A percentile compares a stretch with the other conserved stretches of the same genome.
Conservation (phyloP, 2,797 vertebrate genomes). For the Enteromius viviparus region DNA sequence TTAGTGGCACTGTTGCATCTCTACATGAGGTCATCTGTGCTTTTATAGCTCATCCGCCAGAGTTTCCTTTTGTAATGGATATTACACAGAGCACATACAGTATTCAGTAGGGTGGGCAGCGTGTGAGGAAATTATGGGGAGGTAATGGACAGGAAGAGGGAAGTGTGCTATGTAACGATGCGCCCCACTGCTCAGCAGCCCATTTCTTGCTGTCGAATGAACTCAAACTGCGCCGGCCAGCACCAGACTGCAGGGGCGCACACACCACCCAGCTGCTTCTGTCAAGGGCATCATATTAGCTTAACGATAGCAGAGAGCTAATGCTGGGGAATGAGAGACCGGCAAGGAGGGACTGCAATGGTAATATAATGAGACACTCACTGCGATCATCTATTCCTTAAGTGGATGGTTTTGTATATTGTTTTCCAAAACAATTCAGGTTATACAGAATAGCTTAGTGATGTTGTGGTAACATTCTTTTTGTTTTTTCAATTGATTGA, state of each 20-base stretch:
- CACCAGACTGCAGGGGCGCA: conserved; percentile 10
- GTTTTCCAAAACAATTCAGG: conserved; percentile 9
- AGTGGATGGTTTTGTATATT: background rate
- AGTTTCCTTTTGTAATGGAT: conserved; percentile 32
- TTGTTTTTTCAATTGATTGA: too few species aligned
- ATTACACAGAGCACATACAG: background rate
- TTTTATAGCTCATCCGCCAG: background rate
- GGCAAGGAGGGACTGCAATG: conserved; percentile 22
- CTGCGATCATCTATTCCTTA: conserved; percentile 12
- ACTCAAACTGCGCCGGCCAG: conserved; percentile 12
- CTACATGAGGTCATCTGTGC: background rate
- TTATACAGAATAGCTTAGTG: background rate
- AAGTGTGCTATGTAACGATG: conserved; percentile 50
- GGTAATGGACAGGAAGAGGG: conserved; percentile 54
- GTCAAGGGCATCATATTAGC: conserved; percentile 54
- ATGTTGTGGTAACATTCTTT: background rate
- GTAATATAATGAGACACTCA: conserved; percentile 31
- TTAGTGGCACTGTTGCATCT: background rate
- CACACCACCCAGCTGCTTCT: conserved; percentile 38
- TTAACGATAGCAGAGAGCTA: conserved; percentile 24
- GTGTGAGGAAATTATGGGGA: conserved; percentile 32
- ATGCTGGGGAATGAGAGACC: conserved; percentile 34
- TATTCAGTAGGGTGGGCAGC: conserved; percentile 38
- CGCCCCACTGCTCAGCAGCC: conserved; percentile 32
- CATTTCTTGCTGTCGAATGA: conserved; percentile 25